phyloP scores from a whole-genome alignment of 92 coral and sea anemone genomes.

The Siderastrea siderea region DNA sequence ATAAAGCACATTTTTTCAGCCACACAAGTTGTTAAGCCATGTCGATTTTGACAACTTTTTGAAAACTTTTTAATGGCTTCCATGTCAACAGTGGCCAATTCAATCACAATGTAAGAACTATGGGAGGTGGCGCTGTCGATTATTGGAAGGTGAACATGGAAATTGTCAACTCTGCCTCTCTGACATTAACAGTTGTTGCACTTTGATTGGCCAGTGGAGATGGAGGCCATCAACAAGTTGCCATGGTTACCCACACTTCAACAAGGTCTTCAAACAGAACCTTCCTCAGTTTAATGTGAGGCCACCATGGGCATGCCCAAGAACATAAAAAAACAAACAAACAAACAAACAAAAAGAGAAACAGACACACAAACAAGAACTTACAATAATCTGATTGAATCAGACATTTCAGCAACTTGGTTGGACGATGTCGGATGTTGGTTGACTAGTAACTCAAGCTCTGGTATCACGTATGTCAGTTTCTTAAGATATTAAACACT shows the following conservation, averaged over 20 bases:
- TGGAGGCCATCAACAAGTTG: background rate
- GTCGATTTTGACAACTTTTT: background rate
- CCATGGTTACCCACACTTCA: background rate
- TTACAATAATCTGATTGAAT: too few species aligned
- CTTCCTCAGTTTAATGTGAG: too few species aligned
- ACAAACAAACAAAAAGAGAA: too few species aligned
- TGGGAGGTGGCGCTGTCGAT: background rate
- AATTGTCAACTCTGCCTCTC: background rate
- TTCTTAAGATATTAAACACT: too few species aligned
- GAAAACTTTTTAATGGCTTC: background rate
- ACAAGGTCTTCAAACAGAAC: background rate
- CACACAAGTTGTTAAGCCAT: background rate
- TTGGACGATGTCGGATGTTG: background rate
- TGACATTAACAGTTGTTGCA: background rate
- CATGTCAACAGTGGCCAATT: background rate
- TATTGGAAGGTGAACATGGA: background rate
- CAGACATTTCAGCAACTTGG: background rate
- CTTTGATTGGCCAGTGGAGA: background rate
- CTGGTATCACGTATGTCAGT: too few species aligned
- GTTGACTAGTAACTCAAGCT: too few species aligned
- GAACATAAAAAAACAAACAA: too few species aligned
- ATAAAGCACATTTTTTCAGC: background rate
- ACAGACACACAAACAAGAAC: too few species aligned
- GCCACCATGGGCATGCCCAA: too few species aligned
- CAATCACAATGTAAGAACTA: too few species aligned